Conservation (phyloP, 2,113 vertebrate genomes). For the Lepidothrix coronata region DNA sequence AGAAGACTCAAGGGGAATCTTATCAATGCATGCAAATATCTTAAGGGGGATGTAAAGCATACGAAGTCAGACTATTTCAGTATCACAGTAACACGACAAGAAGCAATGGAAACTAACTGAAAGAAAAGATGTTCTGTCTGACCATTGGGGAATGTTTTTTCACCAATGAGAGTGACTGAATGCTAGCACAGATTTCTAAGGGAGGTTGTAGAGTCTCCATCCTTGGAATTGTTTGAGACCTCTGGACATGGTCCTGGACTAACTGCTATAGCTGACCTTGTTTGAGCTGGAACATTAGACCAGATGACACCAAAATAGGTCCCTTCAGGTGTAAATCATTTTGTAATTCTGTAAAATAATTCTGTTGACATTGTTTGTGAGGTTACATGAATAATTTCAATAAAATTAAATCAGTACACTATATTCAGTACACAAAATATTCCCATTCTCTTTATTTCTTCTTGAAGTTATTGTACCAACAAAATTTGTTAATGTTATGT, state of each 20-base stretch:
- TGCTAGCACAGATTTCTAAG: not conserved
- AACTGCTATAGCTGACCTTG: not conserved
- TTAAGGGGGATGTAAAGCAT: not conserved
- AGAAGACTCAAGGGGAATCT: not conserved
- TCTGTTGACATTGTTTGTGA: not conserved
- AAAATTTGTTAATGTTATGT: not conserved
- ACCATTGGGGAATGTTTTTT: not conserved
- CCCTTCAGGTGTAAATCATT: not conserved
- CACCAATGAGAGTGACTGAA: not conserved
- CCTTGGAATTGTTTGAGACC: not conserved
- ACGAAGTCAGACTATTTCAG: not conserved
- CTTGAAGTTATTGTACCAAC: not conserved
- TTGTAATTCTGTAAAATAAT: not conserved
- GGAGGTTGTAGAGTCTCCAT: not conserved
- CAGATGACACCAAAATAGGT: not conserved
- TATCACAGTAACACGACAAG: not conserved
- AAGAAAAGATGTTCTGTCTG: not conserved
- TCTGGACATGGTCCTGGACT: not conserved
- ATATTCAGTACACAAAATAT: not conserved
- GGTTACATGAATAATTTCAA: not conserved
- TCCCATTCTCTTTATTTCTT: not conserved
- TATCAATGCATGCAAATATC: too few species aligned
- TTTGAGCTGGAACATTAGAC: not conserved
- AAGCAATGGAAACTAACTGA: not conserved
- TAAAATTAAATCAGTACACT: not conserved